Base-by-base conservation (phyloP, 2,113 vertebrate genomes). In the Oxyura jamaicensis region DNA sequence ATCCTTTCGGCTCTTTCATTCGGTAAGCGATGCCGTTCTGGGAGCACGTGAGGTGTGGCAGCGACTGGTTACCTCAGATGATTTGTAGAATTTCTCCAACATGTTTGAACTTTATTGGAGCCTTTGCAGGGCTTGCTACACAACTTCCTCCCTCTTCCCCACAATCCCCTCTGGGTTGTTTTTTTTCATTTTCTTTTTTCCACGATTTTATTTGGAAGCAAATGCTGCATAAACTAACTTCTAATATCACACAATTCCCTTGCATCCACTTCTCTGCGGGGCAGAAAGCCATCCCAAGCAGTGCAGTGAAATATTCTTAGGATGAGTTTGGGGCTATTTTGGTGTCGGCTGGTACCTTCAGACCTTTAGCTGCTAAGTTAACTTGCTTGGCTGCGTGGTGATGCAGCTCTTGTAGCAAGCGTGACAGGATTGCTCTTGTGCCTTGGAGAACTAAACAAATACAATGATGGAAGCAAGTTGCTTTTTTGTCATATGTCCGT, bases 21-120 rank as follows among this genome's bases (percentile, higher is more conserved):
- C 96, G 97, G 90, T 96, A 92, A 96, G 88, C 96, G 96, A 83
- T 82, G 86, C 88, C 67, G 44, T 95, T 97, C 95, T 91, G 84
- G 93, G 94, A 33, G 82, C 83, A 23, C 3, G 7, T 63, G 66
- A 94, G 80, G 48, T 59, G 65, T 46, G 68, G 48, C 86, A 93
- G 72, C 72, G 72, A 60, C 73, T 88, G 60, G 13, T 83, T 92
- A 56, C 41, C 69, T 89, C 28, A 42, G 59, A 48, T 46, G 66
- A 67, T 85, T 84, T 76, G 63, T 77, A 91, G 86, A 76, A 91
- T 36, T 85, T 63, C 81, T 69, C 29, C 36, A 73, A 35, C 29
- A 31, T 39, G 33, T 79, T 75, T 88, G 74, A 91, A 87, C 77
- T 92, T 73, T 10, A 59, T 5, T 76, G 80, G 73, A 83, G 22